These are phyloP conservation scores for Upupa epops DNA, from an alignment of 2,113 vertebrate species.

Conservation along the genomic window DNA sequence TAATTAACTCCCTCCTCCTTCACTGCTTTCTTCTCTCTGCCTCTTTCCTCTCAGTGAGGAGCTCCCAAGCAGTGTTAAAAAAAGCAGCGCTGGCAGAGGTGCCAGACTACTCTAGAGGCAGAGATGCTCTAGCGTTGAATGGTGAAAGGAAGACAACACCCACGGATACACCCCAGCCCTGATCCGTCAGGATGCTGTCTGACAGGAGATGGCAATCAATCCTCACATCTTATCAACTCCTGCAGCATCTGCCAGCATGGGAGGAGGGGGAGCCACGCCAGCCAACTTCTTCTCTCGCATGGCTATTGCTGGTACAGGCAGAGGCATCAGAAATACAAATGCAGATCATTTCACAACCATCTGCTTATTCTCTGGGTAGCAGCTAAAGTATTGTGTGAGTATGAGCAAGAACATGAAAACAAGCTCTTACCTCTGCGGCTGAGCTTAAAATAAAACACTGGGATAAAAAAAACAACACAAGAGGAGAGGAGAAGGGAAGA, in stretches of 20 bases:
- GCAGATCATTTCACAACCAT: slow-evolving; percentile 27
- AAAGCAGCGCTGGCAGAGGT: slow-evolving; percentile 21
- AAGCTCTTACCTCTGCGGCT: not conserved
- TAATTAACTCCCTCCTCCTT: not conserved
- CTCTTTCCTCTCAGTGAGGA: not conserved
- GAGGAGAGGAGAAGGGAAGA: not conserved
- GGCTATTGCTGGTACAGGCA: slow-evolving; percentile 1
- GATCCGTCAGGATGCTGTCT: not conserved
- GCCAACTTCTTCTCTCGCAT: not conserved
- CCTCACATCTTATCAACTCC: not conserved
- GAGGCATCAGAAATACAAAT: slow-evolving; percentile 5
- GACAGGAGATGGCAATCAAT: not conserved
- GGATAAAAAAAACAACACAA: no score
- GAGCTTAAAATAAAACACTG: not conserved
- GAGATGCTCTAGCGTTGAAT: not conserved
- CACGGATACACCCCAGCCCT: not conserved
- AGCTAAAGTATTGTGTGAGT: not conserved
- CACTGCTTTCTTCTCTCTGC: not conserved
- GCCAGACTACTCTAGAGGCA: slow-evolving; percentile 48
- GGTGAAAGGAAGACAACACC: not conserved
- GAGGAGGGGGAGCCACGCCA: not conserved
- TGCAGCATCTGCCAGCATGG: not conserved
- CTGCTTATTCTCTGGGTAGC: not conserved
- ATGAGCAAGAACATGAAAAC: slow-evolving; percentile 26
- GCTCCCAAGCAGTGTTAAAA: not conserved